phyloP scores from a whole-genome alignment of 2,888 invertebrate genomes.

The Drosophila algonquin region DNA sequence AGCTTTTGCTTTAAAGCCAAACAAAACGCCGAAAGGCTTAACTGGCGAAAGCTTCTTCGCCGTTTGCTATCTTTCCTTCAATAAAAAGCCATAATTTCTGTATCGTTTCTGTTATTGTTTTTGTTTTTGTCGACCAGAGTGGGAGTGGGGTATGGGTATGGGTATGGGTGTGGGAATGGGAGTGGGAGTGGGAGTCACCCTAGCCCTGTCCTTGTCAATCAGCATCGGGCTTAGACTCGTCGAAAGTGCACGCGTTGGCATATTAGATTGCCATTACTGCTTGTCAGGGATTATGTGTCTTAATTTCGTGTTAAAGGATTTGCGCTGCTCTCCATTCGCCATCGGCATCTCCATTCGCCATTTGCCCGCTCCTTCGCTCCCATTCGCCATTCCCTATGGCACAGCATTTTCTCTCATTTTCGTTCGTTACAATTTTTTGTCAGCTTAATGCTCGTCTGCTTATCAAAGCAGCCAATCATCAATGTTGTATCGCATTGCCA shows the following conservation, averaged over 20 bases:
- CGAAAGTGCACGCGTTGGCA: slow-evolving; percentile 77
- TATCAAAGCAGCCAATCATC: slow-evolving; percentile 77
- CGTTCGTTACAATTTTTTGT: slow-evolving; percentile 66
- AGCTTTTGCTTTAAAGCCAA: slow-evolving; percentile 46
- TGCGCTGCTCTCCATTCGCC: slow-evolving; percentile 51
- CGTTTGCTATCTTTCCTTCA: slow-evolving; percentile 28
- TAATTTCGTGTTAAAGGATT: slow-evolving; percentile 79
- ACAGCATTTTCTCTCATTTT: slow-evolving; percentile 57
- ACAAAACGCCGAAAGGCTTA: slow-evolving; percentile 59
- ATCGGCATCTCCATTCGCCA: not conserved
- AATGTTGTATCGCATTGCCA: slow-evolving; percentile 61
- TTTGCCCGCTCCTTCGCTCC: no score
- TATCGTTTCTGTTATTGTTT: slow-evolving; percentile 8
- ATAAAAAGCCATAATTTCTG: slow-evolving; percentile 38
- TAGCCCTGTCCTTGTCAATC: slow-evolving; percentile 56
- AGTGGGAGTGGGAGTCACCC: not conserved
- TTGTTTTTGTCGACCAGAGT: slow-evolving; percentile 11
- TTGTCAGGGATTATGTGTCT: slow-evolving; percentile 77
- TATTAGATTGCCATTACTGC: slow-evolving; percentile 78
- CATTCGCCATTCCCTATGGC: slow-evolving; percentile 8
- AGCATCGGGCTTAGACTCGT: slow-evolving; percentile 57
- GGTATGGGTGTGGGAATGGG: not conserved
- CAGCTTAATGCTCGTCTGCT: slow-evolving; percentile 73
- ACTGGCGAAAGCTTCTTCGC: slow-evolving; percentile 12
- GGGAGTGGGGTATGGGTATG: not conserved